Conservation (phyloP, 2,888 invertebrate genomes). For the Hyposoter dolosus region DNA sequence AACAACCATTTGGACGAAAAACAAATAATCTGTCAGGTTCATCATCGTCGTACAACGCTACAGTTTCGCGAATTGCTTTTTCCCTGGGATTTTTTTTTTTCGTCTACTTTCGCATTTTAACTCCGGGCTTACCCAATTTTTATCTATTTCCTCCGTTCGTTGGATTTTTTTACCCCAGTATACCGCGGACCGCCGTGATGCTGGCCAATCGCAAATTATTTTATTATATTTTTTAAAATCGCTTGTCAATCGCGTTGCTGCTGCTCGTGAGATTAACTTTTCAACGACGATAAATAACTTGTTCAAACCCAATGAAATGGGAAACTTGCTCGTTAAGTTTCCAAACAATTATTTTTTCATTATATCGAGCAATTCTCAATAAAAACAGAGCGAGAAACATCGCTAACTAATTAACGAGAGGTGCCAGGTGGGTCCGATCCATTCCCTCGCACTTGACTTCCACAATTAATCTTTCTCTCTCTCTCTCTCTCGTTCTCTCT, state of each 20-base stretch:
- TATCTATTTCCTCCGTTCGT: not conserved
- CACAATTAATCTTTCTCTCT: conserved; percentile 66
- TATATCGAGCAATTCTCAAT: conserved; percentile 3
- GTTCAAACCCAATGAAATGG: not conserved
- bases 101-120: not conserved
- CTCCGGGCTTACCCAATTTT: not conserved
- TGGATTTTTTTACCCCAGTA: not conserved
- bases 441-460: conserved; percentile 71
- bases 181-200: not conserved
- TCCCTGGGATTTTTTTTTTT: not conserved
- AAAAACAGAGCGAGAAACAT: conserved; percentile 4
- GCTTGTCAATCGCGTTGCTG: not conserved
- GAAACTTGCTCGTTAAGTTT: not conserved
- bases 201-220: not conserved
- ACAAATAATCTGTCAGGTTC: conserved; percentile 13
- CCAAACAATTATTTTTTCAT: not conserved
- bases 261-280: not conserved
- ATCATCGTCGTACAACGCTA: conserved; percentile 1
- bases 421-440: conserved; percentile 75
- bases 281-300: not conserved
- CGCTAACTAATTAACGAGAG: conserved; percentile 53
- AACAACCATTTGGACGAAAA: conserved; percentile 16
- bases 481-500: not conserved
- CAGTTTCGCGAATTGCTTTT: conserved; percentile 16
- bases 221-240: not conserved